Base-by-base conservation (phyloP, 2,888 invertebrate species). In the Chorisops tibialis region DNA sequence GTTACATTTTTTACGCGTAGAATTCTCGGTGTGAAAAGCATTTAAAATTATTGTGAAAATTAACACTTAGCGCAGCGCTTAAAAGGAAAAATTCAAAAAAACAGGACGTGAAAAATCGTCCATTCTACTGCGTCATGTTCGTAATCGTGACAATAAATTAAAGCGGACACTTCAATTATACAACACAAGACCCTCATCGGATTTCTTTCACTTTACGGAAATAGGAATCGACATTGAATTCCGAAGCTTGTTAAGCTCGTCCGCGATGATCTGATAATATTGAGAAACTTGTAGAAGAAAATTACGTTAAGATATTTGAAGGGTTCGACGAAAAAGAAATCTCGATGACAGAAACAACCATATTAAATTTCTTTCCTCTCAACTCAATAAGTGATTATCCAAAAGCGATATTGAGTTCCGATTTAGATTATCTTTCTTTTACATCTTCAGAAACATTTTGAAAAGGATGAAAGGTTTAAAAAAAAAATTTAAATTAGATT, bases 221-320 rank as follows among this genome's bases (percentile, higher is more conserved):
- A 56, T 45, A 56, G 30, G 43, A 56, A 43, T 56, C 56, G 16
- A 45, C 56, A 45, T 18, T 14, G 11, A 43, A 45, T 45, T 56
- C 45, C 19, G 21, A 14, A 54, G 9, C 38, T 52, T 52, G 38
- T 39, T 35, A 54, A 35, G 30, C 45, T 30, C 30, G 43, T 24
- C n/a, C 45, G 30, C 16, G 30, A 45, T 30, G 30, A 30, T 30
- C 30, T 30, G 21, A 39, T 52, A 52, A 52, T 52, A 52, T 38
- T 38, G 38, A 14, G 51, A 19, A 39, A 52, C 12, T n/a, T n/a
- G 2, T 30, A 2, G 9, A 2, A 30, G 5, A 30, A 30, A 43
- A 43, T 24, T 16, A 43, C 45, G 43, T 43, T 56, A 56, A 56
- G 43, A 56, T 56, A 43, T 43, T 14, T 30, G 30, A 7, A 30